Conservation (phyloP, 1,140 invertebrate genomes). For the Brachionus plicatilis region DNA sequence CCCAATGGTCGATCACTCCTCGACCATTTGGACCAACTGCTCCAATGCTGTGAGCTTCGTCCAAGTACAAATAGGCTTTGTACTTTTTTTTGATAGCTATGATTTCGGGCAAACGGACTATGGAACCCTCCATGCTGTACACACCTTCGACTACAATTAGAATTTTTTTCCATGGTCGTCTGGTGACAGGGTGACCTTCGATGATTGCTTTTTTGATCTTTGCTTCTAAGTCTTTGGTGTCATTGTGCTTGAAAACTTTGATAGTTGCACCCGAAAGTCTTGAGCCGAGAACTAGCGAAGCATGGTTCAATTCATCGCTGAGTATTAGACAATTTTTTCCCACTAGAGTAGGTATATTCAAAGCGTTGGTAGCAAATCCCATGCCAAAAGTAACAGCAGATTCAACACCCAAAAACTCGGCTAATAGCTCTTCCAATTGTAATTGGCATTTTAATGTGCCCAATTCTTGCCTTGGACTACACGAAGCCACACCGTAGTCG, state of each 20-base stretch:
- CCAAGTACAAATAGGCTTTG: conserved; percentile 80
- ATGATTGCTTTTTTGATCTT: conserved; percentile 71
- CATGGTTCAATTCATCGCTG: conserved; percentile 94
- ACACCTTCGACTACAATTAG: conserved; percentile 90
- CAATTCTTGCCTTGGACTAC: conserved; percentile 40
- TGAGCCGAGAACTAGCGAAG: conserved; percentile 86
- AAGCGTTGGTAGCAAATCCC: conserved; percentile 95
- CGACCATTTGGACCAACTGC: conserved; percentile 79
- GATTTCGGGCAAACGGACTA: conserved; percentile 80
- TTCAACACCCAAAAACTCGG: conserved; percentile 82
- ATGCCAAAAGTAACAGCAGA: conserved; percentile 91
- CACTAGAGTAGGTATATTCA: conserved; percentile 83
- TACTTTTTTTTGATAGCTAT: conserved; percentile 89
- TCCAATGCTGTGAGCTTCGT: conserved; percentile 93
- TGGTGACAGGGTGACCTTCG: conserved; percentile 71
- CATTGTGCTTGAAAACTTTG: conserved; percentile 77
- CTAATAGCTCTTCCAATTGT: conserved; percentile 76
- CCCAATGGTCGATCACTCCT: conserved; percentile 81
- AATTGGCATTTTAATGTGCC: conserved; percentile 61
- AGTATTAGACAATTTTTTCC: conserved; percentile 77
- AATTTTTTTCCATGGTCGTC: conserved; percentile 83
- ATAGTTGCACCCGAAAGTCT: conserved; percentile 78
- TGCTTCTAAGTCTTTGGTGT: conserved; percentile 74
- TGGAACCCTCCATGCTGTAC: conserved; percentile 96
- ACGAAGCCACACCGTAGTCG: conserved; percentile 54